Conservation (phyloP, 1,140 invertebrate genomes). For the Drosophila navojoa region DNA sequence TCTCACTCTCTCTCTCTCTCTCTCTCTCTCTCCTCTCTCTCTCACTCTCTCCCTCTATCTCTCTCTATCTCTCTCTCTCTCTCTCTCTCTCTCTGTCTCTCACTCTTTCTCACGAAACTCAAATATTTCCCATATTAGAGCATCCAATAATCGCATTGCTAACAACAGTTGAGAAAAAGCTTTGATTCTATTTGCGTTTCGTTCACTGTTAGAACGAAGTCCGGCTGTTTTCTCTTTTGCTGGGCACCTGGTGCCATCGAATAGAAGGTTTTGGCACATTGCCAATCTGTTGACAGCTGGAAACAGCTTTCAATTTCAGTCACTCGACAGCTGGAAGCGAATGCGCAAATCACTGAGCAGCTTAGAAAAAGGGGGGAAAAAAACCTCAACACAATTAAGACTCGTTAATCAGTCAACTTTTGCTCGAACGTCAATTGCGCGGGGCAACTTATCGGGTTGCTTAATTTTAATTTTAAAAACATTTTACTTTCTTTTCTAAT, state of each 20-base stretch:
- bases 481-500: neutral
- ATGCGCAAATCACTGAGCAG: constrained; percentile 1
- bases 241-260: constrained; percentile 62
- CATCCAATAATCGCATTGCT: constrained; percentile 6
- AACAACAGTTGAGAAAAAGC: neutral
- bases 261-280: constrained; percentile 67
- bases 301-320: constrained; percentile 67
- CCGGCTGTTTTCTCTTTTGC: constrained; percentile 49
- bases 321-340: constrained; percentile 20
- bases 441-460: constrained; percentile 21
- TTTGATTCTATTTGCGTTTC: constrained; percentile 22
- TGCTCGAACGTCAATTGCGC: constrained; percentile 23
- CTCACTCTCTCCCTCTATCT: too few relatives aligned
- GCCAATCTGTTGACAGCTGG: constrained; percentile 63
- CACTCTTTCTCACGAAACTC: neutral
- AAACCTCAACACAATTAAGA: constrained; percentile 21
- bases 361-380: neutral
- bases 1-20: too few relatives aligned
- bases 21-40: too few relatives aligned
- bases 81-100: neutral
- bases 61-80: too few relatives aligned
- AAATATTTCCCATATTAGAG: constrained; percentile 10
- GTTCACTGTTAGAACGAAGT: constrained; percentile 11
- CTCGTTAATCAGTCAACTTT: constrained; percentile 24
- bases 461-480: constrained; percentile 10